phyloP scores from a whole-genome alignment of 2,888 invertebrate species.

The Anticlea derivata region DNA sequence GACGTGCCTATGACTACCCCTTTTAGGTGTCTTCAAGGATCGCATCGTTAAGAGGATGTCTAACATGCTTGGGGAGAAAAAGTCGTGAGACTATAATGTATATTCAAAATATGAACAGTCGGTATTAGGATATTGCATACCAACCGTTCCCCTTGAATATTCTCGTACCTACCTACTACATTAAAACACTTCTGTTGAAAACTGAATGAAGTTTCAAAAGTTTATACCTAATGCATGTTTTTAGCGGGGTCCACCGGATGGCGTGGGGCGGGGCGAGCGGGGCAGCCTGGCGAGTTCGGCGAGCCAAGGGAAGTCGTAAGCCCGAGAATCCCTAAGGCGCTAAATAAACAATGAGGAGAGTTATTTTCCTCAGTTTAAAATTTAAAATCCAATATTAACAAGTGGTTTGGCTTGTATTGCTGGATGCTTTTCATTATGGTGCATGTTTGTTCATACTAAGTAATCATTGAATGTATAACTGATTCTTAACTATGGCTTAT shows the following conservation, averaged over 20 bases:
- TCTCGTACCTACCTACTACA: neutral
- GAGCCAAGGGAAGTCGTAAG: constrained; percentile 44
- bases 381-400: constrained; percentile 48
- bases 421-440: constrained; percentile 6
- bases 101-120: constrained; percentile 1
- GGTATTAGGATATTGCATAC: constrained; percentile 7
- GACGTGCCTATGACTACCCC: too few relatives aligned
- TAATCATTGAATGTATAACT: too few relatives aligned
- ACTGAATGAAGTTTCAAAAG: constrained; percentile 36
- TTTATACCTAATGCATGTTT: constrained; percentile 58
- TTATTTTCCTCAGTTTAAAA: constrained; percentile 38
- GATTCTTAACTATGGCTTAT: too few relatives aligned
- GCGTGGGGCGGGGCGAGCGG: constrained; percentile 38
- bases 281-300: neutral
- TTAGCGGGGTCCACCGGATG: constrained; percentile 42
- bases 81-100: too few relatives aligned
- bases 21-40: too few relatives aligned
- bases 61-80: too few relatives aligned
- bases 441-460: too few relatives aligned
- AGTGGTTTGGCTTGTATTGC: constrained; percentile 15
- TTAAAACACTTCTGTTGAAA: constrained; percentile 30
- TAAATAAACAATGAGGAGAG: constrained; percentile 58
- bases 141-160: constrained; percentile 1
- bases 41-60: too few relatives aligned
- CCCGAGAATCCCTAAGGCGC: constrained; percentile 53